Base-by-base conservation (phyloP, 1,140 invertebrate genomes). In the Choristoneura fumiferana region DNA sequence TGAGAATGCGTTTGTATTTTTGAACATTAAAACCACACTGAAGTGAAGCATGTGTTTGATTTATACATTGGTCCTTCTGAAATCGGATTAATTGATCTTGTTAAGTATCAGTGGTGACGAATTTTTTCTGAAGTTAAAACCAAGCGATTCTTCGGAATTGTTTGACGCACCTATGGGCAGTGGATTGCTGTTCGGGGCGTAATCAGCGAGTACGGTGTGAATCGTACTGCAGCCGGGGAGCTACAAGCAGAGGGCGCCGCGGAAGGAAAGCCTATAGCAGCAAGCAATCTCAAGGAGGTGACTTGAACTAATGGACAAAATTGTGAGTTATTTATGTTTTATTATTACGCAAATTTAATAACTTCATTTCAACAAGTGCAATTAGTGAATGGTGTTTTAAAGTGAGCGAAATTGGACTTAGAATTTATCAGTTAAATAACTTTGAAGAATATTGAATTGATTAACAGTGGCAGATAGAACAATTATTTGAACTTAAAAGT, bases 101-200 rank as follows among this genome's bases (percentile, higher is more conserved):
- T n/a, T n/a, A n/a, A 38, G 5, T 38, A 38, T 5, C 9, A 38
- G 37, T 12, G 37, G 37, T 9, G 10, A 38, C 37, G n/a, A n/a
- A n/a, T 2, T 38, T 38, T 38, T 38, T n/a, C n/a, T n/a, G 12
- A 37, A 37, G 12, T 10, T n/a, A 37, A n/a, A 37, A 37, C 9
- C 12, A 37, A 37, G 12, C 10, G 12, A 37, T 37, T 37, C 36
- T 8, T 37, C 9, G 10, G 36, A 37, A 37, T 37, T 37, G 10
- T 37, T 37, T 37, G 10, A 37, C 36, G 36, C 36, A 37, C 36
- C 36, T 37, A 37, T 37, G 36, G 36, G 36, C 36, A 37, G 36
- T 37, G 36, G 36, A 37, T 37, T 37, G 36, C 36, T 37, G 36
- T 37, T 37, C 36, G 36, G 36, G 36, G 36, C 36, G 36, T 10